phyloP scores from a whole-genome alignment of 2,888 invertebrate genomes.

The Hemaris fuciformis region DNA sequence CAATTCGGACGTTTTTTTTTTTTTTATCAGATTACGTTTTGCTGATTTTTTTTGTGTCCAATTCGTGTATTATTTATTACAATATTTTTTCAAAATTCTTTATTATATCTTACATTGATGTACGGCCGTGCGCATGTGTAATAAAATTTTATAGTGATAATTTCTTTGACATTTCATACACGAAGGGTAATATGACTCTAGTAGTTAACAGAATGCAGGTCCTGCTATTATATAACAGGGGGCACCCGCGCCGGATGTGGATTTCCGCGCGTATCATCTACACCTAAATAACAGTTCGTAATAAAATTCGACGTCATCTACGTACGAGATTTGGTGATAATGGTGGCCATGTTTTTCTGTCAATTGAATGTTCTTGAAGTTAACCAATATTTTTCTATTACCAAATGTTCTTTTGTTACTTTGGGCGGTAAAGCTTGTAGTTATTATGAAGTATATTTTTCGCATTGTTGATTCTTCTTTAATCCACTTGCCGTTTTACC shows the following conservation, averaged over 20 bases:
- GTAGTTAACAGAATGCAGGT: neutral
- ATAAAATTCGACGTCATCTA: constrained; percentile 12
- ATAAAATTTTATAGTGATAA: neutral
- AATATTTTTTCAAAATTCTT: no score
- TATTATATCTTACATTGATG: no score
- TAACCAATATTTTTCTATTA: neutral
- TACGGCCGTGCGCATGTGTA: neutral
- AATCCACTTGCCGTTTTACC: no score
- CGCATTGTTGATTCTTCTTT: no score
- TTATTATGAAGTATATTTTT: no score
- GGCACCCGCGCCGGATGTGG: constrained; percentile 17
- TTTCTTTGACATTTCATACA: neutral
- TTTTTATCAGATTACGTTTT: no score
- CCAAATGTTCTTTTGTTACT: no score
- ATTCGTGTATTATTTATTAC: no score
- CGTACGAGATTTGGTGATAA: neutral
- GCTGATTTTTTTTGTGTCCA: no score
- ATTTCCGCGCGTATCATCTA: constrained; percentile 16
- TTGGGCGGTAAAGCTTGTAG: no score
- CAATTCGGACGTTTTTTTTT: no score
- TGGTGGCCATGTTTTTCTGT: neutral
- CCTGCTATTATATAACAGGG: constrained; percentile 3
- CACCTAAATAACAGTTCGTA: constrained; percentile 22
- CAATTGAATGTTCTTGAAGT: neutral
- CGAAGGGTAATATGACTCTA: neutral